A percentile compares a stretch with the other conserved stretches of the same genome.
Evolutionary conservation across 1,140 invertebrate species (phyloP).

Genomic region (Drosophila nikananu): DNA sequence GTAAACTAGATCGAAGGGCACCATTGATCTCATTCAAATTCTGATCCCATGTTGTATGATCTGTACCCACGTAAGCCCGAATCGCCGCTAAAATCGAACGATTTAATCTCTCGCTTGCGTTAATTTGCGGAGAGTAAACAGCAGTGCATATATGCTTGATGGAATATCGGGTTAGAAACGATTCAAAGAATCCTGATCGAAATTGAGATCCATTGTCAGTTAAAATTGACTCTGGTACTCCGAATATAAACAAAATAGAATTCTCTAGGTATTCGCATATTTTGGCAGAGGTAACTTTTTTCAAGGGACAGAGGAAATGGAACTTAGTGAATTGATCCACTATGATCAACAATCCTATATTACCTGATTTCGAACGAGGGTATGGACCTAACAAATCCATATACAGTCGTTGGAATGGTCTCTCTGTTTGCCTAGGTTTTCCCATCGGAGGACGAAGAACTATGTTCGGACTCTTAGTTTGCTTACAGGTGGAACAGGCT

Average conservation of each 20-base stretch:
- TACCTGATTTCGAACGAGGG: background rate
- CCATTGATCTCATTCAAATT: no score
- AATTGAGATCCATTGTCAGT: background rate
- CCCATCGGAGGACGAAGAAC: background rate
- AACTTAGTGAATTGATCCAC: slow-evolving; percentile 1
- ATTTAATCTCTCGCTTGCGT: no score
- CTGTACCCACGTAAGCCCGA: no score
- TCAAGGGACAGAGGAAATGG: background rate
- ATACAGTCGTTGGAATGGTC: background rate
- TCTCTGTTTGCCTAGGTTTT: background rate
- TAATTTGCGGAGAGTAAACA: no score
- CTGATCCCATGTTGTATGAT: no score
- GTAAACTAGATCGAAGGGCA: no score
- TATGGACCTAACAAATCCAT: background rate
- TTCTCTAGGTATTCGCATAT: background rate
- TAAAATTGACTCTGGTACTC: background rate
- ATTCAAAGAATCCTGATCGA: background rate
- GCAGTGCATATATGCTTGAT: background rate
- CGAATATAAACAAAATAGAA: background rate
- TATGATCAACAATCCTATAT: slow-evolving; percentile 1
- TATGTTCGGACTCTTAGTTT: no score
- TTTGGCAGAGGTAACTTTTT: background rate
- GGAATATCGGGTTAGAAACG: background rate
- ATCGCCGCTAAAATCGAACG: no score
- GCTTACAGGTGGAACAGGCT: background rate